phyloP scores from a whole-genome alignment of 2,888 invertebrate genomes.

The Oligia strigilis region DNA sequence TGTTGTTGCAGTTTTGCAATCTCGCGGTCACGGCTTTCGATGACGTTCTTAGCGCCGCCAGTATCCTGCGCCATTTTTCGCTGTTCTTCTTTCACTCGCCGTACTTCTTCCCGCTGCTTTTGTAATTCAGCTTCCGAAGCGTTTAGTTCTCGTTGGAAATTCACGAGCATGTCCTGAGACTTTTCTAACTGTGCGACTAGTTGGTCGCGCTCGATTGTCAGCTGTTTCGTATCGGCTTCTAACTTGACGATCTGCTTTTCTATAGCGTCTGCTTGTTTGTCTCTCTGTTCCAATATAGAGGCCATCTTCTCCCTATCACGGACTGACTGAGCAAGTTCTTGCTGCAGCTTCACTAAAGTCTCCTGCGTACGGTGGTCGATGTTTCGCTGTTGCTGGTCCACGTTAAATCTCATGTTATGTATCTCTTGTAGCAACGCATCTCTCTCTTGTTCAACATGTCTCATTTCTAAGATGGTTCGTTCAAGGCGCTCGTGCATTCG shows the following conservation, averaged over 20 bases:
- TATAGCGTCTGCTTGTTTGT: conserved; percentile 94
- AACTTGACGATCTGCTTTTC: conserved; percentile 96
- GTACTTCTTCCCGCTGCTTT: conserved; percentile 94
- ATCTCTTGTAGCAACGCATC: conserved; percentile 93
- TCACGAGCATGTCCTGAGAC: conserved; percentile 97
- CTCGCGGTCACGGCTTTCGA: conserved; percentile 93
- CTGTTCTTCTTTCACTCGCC: conserved; percentile 93
- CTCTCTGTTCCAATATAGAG: conserved; percentile 94
- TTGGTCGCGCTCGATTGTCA: conserved; percentile 96
- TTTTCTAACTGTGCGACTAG: conserved; percentile 97
- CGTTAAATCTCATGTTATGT: conserved; percentile 91
- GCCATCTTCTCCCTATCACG: conserved; percentile 95
- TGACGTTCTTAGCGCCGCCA: conserved; percentile 93
- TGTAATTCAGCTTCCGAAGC: conserved; percentile 95
- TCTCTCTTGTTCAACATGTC: conserved; percentile 93
- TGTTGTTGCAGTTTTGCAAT: conserved; percentile 93
- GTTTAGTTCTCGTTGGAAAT: conserved; percentile 97
- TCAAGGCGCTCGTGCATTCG: conserved; percentile 95
- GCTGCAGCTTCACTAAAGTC: conserved; percentile 93
- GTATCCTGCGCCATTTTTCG: conserved; percentile 93
- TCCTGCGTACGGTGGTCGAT: conserved; percentile 93
- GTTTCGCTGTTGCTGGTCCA: conserved; percentile 92
- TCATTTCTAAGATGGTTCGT: conserved; percentile 92
- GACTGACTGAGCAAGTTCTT: conserved; percentile 93
- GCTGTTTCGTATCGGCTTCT: conserved; percentile 96